phyloP scores from a whole-genome alignment of 1,140 invertebrate species.

The Galleria mellonella region DNA sequence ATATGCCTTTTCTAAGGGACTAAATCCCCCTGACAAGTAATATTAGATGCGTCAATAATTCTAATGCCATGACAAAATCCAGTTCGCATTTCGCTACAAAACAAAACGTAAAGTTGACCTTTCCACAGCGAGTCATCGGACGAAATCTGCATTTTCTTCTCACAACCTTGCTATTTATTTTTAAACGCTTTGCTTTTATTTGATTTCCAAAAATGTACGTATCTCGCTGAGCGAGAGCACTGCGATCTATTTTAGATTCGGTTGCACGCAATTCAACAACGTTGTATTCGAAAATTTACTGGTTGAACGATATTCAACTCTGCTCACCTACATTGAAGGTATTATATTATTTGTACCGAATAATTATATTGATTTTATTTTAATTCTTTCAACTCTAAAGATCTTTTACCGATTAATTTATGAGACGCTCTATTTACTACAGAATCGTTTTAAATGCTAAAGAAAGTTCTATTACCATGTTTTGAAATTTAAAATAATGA shows the following conservation, averaged over 20 bases:
- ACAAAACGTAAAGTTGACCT: slow-evolving; percentile 36
- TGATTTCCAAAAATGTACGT: slow-evolving; percentile 69
- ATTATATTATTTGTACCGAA: slow-evolving; percentile 15
- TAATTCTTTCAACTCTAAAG: not conserved
- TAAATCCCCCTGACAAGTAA: too few species aligned
- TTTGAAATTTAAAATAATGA: too few species aligned
- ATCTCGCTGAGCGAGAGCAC: slow-evolving; percentile 46
- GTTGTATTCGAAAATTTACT: slow-evolving; percentile 30
- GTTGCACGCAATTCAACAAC: slow-evolving; percentile 39
- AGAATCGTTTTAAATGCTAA: too few species aligned
- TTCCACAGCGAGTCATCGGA: slow-evolving; percentile 10
- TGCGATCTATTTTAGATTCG: slow-evolving; percentile 54
- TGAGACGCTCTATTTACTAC: slow-evolving; percentile 4
- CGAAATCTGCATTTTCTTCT: slow-evolving; percentile 15
- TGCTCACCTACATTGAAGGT: slow-evolving; percentile 17
- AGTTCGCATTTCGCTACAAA: slow-evolving; percentile 7
- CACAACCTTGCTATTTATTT: slow-evolving; percentile 54
- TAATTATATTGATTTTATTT: not conserved
- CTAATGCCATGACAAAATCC: slow-evolving; percentile 9
- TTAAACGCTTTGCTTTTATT: slow-evolving; percentile 51
- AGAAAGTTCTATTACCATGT: too few species aligned
- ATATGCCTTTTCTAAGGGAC: too few species aligned
- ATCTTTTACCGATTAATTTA: slow-evolving; percentile 12
- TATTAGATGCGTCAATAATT: too few species aligned
- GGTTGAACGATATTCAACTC: slow-evolving; percentile 35